Evolutionary conservation across 2,888 invertebrate species (phyloP), one percentile per base, ranked within the genome.

Genomic region (Sinohyriopsis cumingii): DNA sequence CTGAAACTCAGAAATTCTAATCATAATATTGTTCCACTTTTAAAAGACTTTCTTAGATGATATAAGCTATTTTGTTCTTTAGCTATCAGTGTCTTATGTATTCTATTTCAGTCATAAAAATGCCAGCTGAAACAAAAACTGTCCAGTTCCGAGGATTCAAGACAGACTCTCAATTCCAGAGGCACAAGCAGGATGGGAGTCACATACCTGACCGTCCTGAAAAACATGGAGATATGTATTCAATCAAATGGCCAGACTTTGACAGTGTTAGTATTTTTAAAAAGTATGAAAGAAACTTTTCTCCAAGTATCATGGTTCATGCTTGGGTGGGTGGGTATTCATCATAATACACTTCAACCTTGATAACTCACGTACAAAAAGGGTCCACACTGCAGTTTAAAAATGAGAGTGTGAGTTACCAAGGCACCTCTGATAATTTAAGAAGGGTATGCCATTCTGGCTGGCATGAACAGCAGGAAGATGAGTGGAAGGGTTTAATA

Each of bases 211-310:
- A 57, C 22, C 65, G 33, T 55, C 76, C 74, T 18, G 75, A 76
- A 18, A 84, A 82, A 66, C 72, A 79, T 33, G 80, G 78, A 65
- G 81, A 82, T 33, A 82, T 85, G 82, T 85, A 84, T 59, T 78
- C 80, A 15, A 69, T 84, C 53, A 71, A 78, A 59, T 84, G 85
- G 84, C 83, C 84, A 12, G 73, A 79, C 19, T 83, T 80, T 73
- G 78, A 79, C 64, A 80, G 83, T 77, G 84, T 85, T 69, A 79
- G 82, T 74, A 64, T 60, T 55, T 67, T 33, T n/a, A 20, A 55
- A 45, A 45, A 25, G 5, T 63, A 19, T 25, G 45, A 28, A 25
- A 28, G 28, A 25, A 20, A 61, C 4, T 20, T 22, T 22, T 61
- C 28, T 25, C 22, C 20, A 20, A 61, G 15, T 61, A 61, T 25